Evolutionary conservation across 1,140 invertebrate species (phyloP).

Genomic region (Idris sp.): DNA sequence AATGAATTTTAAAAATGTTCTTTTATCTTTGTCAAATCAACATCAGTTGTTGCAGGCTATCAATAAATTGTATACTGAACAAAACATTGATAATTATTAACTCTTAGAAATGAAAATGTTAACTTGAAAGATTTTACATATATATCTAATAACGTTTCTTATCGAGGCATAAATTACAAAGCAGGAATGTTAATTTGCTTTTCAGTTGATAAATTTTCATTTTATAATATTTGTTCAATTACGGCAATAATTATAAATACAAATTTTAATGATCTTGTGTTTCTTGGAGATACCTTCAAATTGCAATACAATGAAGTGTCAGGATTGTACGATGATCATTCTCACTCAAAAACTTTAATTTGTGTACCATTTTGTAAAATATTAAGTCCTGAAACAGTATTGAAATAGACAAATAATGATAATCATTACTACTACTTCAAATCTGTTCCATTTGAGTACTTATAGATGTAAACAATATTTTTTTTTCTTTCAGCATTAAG

Average conservation of each 20-base stretch:
- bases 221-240: constrained; percentile 11
- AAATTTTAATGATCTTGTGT: constrained; percentile 9
- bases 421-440: constrained; percentile 10
- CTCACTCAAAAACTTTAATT: not conserved
- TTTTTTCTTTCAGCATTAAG: constrained; percentile 29
- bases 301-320: constrained; percentile 10
- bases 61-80: constrained; percentile 4
- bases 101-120: not conserved
- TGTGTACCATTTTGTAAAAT: not conserved
- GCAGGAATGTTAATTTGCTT: constrained; percentile 4
- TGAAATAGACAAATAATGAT: constrained; percentile 14
- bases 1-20: constrained; percentile 19
- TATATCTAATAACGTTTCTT: constrained; percentile 4
- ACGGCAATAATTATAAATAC: constrained; percentile 7
- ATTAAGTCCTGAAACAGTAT: constrained; percentile 15
- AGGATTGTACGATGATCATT: constrained; percentile 12
- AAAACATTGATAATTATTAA: constrained; percentile 2
- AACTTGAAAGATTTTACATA: constrained; percentile 6
- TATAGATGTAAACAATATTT: constrained; percentile 3
- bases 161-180: constrained; percentile 10
- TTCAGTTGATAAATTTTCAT: not conserved
- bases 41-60: constrained; percentile 11
- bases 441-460: constrained; percentile 18
- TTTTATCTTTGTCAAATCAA: constrained; percentile 1
- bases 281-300: constrained; percentile 9